Conservation (phyloP, 2,888 invertebrate genomes). For the Eupithecia subumbrata region DNA sequence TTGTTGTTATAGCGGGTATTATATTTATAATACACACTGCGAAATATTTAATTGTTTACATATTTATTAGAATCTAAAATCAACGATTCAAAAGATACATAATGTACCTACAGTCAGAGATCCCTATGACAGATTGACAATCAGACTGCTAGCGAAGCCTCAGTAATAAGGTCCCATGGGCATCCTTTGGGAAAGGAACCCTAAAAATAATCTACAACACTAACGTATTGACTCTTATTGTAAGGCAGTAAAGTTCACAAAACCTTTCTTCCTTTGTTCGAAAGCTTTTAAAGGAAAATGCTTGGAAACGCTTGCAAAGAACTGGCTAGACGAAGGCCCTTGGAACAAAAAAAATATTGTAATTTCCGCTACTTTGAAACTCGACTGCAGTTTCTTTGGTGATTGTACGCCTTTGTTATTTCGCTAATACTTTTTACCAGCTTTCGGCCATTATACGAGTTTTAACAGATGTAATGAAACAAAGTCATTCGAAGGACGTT, state of each 20-base stretch:
- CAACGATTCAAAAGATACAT: no score
- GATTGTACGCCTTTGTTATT: neutral
- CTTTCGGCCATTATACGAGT: neutral
- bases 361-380: slow-evolving; percentile 9
- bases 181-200: neutral
- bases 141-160: neutral
- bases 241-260: neutral
- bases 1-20: neutral
- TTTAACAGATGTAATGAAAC: neutral
- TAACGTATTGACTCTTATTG: neutral
- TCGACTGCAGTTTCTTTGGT: neutral
- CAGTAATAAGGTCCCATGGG: no score
- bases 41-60: no score
- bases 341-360: neutral
- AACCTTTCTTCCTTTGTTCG: neutral
- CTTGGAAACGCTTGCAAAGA: neutral
- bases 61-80: no score
- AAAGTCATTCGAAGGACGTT: neutral
- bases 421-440: neutral
- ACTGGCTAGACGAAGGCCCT: neutral
- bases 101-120: no score
- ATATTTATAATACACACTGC: neutral
- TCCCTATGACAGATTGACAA: neutral
- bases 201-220: neutral
- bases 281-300: neutral